Percentiles rank a stretch among this genome's conserved stretches.
Conservation (phyloP, 2,888 invertebrate species). For the Bibio marci region DNA sequence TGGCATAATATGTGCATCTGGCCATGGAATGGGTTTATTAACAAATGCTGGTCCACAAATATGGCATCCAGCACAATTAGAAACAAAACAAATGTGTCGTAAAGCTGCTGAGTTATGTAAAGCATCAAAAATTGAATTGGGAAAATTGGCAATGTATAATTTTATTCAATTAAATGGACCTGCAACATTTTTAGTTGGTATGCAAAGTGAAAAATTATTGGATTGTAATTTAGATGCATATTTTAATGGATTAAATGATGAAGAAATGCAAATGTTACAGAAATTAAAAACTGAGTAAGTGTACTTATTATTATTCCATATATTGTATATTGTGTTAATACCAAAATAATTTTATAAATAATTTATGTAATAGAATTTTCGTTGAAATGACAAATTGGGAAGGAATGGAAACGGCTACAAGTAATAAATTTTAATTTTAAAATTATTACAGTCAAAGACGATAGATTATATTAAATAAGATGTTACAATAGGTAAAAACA, state of each 20-base stretch:
- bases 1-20: constrained; percentile 71
- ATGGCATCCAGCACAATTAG: constrained; percentile 65
- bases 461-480: too few species aligned
- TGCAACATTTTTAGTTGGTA: constrained; percentile 58
- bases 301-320: constrained; percentile 7
- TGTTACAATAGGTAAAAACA: too few species aligned
- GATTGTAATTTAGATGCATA: constrained; percentile 44
- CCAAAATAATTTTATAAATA: too few species aligned
- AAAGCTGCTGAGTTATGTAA: constrained; percentile 48
- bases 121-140: constrained; percentile 46
- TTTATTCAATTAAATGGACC: constrained; percentile 41
- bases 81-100: constrained; percentile 40
- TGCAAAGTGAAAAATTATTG: constrained; percentile 46
- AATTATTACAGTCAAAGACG: too few species aligned
- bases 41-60: constrained; percentile 51
- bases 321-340: constrained; percentile 30
- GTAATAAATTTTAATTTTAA: too few species aligned
- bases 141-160: constrained; percentile 52
- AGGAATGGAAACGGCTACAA: too few species aligned
- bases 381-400: too few species aligned
- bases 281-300: constrained; percentile 45
- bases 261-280: constrained; percentile 43
- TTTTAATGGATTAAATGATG: constrained; percentile 41
- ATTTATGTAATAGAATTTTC: too few species aligned
- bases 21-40: constrained; percentile 67